Conservation (phyloP, 2,888 invertebrate genomes). For the Metacarcinus magister region DNA sequence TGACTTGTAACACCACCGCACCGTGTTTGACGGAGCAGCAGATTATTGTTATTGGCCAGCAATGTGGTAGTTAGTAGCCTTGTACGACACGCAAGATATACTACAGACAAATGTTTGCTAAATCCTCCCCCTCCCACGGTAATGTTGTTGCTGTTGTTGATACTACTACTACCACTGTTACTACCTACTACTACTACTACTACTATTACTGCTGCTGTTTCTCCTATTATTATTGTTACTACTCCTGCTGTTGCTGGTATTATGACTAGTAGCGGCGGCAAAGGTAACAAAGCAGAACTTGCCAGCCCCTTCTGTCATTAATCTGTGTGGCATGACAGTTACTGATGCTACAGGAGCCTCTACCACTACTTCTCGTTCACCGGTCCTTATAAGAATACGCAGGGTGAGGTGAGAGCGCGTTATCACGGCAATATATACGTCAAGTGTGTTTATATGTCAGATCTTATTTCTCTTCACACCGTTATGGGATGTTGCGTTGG, state of each 20-base stretch:
- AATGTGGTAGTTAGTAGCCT: too few species aligned
- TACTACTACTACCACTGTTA: background rate
- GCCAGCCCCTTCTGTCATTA: background rate
- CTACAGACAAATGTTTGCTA: too few species aligned
- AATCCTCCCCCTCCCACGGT: background rate
- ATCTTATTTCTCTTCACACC: background rate
- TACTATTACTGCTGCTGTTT: background rate
- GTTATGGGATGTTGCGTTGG: background rate
- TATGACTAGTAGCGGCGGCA: background rate
- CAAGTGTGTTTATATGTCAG: background rate
- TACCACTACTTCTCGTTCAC: background rate
- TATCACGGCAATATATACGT: background rate
- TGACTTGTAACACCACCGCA: background rate
- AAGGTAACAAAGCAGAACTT: background rate
- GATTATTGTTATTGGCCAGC: too few species aligned
- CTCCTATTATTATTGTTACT: background rate
- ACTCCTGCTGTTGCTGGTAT: background rate
- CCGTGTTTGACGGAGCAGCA: background rate
- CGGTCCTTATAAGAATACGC: background rate
- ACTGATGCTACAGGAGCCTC: background rate
- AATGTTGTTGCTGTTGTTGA: background rate
- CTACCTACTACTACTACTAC: background rate
- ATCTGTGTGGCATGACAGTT: background rate
- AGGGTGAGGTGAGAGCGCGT: background rate
- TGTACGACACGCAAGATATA: too few species aligned